A percentile compares a stretch with the other conserved stretches of the same genome.
phyloP scores from a whole-genome alignment of 2,888 invertebrate genomes.

The Macaria notata region DNA sequence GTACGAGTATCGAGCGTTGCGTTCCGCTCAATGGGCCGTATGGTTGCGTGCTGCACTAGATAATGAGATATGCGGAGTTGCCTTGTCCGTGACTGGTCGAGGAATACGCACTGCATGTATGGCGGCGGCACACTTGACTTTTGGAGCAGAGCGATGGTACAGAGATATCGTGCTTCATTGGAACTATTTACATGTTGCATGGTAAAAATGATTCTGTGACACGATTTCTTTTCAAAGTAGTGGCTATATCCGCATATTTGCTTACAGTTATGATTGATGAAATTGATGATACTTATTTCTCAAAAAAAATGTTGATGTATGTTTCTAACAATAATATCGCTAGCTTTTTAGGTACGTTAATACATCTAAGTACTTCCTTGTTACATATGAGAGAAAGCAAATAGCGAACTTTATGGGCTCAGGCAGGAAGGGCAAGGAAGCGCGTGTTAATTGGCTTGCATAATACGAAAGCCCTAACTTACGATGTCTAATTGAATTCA shows the following conservation, averaged over 20 bases:
- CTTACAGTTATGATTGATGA: too few relatives aligned
- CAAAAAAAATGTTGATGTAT: too few relatives aligned
- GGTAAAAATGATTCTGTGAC: constrained; percentile 51
- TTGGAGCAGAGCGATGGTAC: constrained; percentile 69
- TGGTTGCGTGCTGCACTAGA: constrained; percentile 56
- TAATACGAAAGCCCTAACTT: constrained; percentile 22
- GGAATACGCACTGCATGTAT: constrained; percentile 58
- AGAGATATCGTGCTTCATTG: constrained; percentile 55
- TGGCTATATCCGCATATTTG: background rate
- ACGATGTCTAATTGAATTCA: constrained; percentile 17
- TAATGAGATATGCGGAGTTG: constrained; percentile 44
- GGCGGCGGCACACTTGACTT: constrained; percentile 67
- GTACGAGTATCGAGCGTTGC: constrained; percentile 59
- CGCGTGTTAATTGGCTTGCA: constrained; percentile 23
- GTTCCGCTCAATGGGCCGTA: constrained; percentile 62
- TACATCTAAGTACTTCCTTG: too few relatives aligned
- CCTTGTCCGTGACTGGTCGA: constrained; percentile 54
- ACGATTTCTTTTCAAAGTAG: constrained; percentile 31
- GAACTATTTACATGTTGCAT: constrained; percentile 42
- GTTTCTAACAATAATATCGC: too few relatives aligned
- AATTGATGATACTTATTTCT: too few relatives aligned
- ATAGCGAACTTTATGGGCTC: constrained; percentile 6
- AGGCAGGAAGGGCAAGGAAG: constrained; percentile 11
- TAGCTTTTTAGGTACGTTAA: too few relatives aligned
- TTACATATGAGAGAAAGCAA: constrained; percentile 20